Evolutionary conservation across 2,797 vertebrate species (phyloP), one percentile per base, ranked within the genome.

Genomic region (Artibeus lituratus): DNA sequence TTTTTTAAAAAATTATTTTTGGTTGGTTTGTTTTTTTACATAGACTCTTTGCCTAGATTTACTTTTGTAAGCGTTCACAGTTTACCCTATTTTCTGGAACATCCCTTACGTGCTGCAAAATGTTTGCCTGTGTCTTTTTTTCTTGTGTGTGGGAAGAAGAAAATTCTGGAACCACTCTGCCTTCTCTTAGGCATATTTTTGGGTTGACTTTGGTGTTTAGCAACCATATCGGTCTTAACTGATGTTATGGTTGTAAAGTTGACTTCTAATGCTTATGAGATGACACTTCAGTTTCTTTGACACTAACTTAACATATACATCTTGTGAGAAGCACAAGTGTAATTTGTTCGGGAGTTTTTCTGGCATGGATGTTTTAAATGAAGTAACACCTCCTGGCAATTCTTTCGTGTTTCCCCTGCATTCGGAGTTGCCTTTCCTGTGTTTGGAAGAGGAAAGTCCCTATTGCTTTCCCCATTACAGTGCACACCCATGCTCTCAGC

Each of bases 141-240:
- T 53, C 53, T 49, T 12, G 19, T 77, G 69, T 94, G 62, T 89
- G 42, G 87, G 85, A 73, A 89, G 37, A 29, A 92, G 70, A 65
- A 35, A 92, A 95, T 94, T 92, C 85, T 32, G 84, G 62, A 91
- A 83, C 90, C 29, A 39, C 19, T 86, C 78, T 44, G 15, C 44
- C 74, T 94, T 94, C 80, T 85, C 67, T 42, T 42, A 59, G 65
- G 47, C 55, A 44, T 35, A 6, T 70, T 88, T 96, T 67, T 91
- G 77, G 44, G 72, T 55, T 84, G 70, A 32, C 49, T 82, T 86
- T 76, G 5, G 24, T 87, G 35, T 65, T 53, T 57, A 37, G 77
- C 62, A 42, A 39, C 51, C 24, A 0, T 49, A 26, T 90, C 18
- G 21, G 39, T 82, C 67, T 72, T 44, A 53, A 88, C 37, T 73